phyloP scores from a whole-genome alignment of 2,113 vertebrate genomes.

The Callipepla californica region DNA sequence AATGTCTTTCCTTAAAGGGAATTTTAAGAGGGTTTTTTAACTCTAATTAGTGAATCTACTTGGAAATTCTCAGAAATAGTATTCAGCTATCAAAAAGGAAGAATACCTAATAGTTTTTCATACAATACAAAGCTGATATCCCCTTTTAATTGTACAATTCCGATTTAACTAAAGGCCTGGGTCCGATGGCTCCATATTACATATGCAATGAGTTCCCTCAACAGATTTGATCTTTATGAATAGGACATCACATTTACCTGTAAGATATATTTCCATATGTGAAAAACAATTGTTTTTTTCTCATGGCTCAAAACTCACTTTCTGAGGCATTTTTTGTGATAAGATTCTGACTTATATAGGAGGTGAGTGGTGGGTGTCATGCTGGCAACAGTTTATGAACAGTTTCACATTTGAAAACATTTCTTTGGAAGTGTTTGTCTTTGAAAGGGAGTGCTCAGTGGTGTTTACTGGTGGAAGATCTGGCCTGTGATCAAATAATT shows the following conservation, averaged over 20 bases:
- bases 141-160: background rate
- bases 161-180: background rate
- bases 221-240: background rate
- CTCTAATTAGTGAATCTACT: slow-evolving; percentile 46
- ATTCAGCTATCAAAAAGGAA: background rate
- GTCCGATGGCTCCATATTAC: background rate
- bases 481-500: too few relatives aligned
- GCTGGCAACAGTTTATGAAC: too few relatives aligned
- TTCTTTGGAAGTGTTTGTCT: too few relatives aligned
- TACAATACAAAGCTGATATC: slow-evolving; percentile 16
- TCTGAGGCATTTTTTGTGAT: too few relatives aligned
- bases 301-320: too few relatives aligned
- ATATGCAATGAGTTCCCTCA: background rate
- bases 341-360: too few relatives aligned
- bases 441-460: too few relatives aligned
- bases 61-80: slow-evolving; percentile 46
- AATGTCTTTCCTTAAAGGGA: slow-evolving; percentile 55
- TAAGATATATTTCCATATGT: background rate
- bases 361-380: too few relatives aligned
- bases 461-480: too few relatives aligned
- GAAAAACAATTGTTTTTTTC: too few relatives aligned
- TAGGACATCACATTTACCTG: background rate
- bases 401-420: too few relatives aligned
- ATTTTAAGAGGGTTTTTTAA: slow-evolving; percentile 64
- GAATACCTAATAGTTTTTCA: slow-evolving; percentile 8